Evolutionary conservation across 92 coral and sea anemone species (phyloP), one percentile per base, ranked within the genome.

Genomic region (Phenganax marumi): DNA sequence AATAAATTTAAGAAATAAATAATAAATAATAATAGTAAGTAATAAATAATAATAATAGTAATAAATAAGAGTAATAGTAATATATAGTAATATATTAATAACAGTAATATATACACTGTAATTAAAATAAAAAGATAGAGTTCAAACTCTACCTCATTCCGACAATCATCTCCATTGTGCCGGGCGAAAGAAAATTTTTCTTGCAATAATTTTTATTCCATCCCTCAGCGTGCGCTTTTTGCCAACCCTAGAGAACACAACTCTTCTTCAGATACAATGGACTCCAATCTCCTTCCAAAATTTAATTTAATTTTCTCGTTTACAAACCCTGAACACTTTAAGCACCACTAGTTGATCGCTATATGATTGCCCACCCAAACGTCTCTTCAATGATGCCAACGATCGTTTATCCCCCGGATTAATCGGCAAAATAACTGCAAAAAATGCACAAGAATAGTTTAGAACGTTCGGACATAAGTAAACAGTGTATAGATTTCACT

Each of bases 111-210:
- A 7, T 19, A 21, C 43, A 12, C 22, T 9, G 25, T 19, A 62
- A 5, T 62, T 19, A 5, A 6, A 14, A 11, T 6, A 56, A n/a
- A 56, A 21, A 56, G 19, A 8, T 56, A 62, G 43, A 23, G n/a
- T 39, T 19, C 1, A 8, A 19, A 0, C 26, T 53, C 70, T 21
- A 92, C 97, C 93, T 90, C 98, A 92, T 95, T 33, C 98, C 98
- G 0, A 96, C 91, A 93, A 95, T 95, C 95, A 95, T 92, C 72
- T 95, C 98, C 76, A 95, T 84, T 14, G 98, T 90, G 55, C 97
- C 97, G 2, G 93, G 98, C 16, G 98, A 92, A 18, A 95, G 57
- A 82, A 89, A 95, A 82, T 95, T 95, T 76, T 86, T 87, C 48
- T 88, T 93, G 47, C 98, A 95, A 73, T 60, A 95, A 79, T 87